Evolutionary conservation across 2,888 invertebrate genomes (phyloP).

Genomic region (Drosophila infuscata): DNA sequence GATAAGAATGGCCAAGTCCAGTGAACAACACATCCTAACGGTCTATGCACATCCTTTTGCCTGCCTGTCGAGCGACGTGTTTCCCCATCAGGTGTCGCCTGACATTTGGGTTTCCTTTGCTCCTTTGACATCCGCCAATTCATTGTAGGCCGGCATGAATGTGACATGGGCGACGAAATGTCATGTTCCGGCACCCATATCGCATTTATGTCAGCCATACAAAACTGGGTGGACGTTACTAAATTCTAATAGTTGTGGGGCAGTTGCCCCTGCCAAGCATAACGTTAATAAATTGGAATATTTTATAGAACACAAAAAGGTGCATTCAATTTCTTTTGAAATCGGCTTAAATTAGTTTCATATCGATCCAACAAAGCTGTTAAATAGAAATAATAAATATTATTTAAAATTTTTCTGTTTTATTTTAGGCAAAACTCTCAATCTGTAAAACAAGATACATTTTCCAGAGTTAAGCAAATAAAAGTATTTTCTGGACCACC

Average conservation of each 20-base stretch:
- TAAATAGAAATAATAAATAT: neutral
- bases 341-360: neutral
- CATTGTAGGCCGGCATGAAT: neutral
- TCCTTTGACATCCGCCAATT: neutral
- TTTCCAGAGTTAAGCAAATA: neutral
- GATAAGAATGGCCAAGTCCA: neutral
- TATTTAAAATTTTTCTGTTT: neutral
- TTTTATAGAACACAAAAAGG: neutral
- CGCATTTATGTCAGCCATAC: neutral
- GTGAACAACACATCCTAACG: neutral
- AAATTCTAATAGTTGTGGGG: neutral
- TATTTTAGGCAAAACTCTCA: neutral
- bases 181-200: neutral
- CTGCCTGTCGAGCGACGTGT: neutral
- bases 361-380: neutral
- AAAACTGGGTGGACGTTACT: neutral
- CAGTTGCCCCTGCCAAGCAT: neutral
- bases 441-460: neutral
- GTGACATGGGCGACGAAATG: neutral
- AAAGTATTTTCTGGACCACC: neutral
- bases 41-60: neutral
- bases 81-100: neutral
- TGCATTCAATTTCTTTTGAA: neutral
- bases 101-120: neutral
- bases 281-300: neutral